phyloP scores from a whole-genome alignment of 2,797 vertebrate genomes.

The Eulemur albifrons region DNA sequence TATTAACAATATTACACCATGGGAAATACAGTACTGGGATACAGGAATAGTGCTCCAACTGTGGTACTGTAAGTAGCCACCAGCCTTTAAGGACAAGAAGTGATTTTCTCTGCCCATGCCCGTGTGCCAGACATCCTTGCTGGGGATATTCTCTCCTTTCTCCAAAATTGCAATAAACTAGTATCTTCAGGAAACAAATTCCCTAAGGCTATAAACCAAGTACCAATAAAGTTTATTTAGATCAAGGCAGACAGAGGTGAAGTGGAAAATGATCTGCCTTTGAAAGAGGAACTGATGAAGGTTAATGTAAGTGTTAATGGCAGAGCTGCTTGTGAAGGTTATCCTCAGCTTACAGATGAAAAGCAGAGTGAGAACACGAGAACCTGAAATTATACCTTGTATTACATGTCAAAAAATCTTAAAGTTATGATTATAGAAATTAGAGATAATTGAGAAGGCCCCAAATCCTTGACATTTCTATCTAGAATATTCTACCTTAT shows the following conservation, averaged over 20 bases:
- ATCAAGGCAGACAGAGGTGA: background rate
- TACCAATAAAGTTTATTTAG: background rate
- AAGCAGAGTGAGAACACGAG: background rate
- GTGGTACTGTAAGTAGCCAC: background rate
- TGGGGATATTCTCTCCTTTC: background rate
- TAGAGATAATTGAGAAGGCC: background rate
- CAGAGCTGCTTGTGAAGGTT: background rate
- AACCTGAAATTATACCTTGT: constrained; percentile 40
- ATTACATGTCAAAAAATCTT: constrained; percentile 14
- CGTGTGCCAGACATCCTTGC: background rate
- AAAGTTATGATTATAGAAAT: constrained; percentile 40
- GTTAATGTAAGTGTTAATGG: constrained; percentile 58
- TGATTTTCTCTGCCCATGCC: background rate
- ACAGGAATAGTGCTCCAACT: background rate
- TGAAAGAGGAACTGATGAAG: constrained; percentile 47
- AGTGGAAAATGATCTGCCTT: constrained; percentile 51
- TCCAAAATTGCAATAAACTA: background rate
- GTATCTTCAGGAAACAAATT: background rate
- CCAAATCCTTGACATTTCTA: background rate
- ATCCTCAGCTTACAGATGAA: background rate
- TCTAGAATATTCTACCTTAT: background rate
- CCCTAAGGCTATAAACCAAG: background rate
- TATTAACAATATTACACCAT: background rate
- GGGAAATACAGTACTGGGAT: background rate
- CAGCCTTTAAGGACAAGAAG: background rate